Evolutionary conservation across 1,140 invertebrate species (phyloP), one percentile per base, ranked within the genome.

Genomic region (Adelges cooleyi): DNA sequence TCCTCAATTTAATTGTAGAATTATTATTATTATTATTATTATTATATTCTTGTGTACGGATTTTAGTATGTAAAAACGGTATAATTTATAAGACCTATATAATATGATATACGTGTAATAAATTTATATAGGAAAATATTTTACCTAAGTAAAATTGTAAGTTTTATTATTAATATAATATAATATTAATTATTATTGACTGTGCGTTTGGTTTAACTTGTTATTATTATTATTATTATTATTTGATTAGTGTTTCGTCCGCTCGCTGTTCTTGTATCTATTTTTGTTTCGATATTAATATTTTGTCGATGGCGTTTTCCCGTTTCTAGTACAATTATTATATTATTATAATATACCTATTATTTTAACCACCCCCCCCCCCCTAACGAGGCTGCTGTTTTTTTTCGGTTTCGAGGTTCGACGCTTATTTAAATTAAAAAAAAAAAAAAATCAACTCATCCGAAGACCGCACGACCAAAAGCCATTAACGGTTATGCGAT

Each of bases 1-100:
- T 62, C 56, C 56, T 62, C 56, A 59, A 27, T 59, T 46, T 62
- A n/a, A n/a, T n/a, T n/a, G n/a, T n/a, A n/a, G n/a, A n/a, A n/a
- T n/a, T n/a, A 44, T 15, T 44, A 17, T 44, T n/a, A n/a, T n/a
- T 17, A 44, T 44, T n/a, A 44, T 18, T 46, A 44, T 46, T 27
- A 40, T 44, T 27, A 18, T 44, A 23, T 59, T 59, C 54, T 59
- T 46, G 46, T 46, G 44, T 59, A 59, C 11, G 56, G 42, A 48
- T 62, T 59, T 42, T 40, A 62, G 25, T 46, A 46, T 48, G 17
- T 22, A 59, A 42, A 22, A 56, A 48, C 13, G 27, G 18, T 62
- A 25, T 62, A 62, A 46, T 62, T 8, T 46, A 62, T 46, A 17
- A 46, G 23, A 48, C 25, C 42, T 62, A 62, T 46, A 25, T 62